Evolutionary conservation across 2,888 invertebrate genomes (phyloP).

Genomic region (Meganola albula): DNA sequence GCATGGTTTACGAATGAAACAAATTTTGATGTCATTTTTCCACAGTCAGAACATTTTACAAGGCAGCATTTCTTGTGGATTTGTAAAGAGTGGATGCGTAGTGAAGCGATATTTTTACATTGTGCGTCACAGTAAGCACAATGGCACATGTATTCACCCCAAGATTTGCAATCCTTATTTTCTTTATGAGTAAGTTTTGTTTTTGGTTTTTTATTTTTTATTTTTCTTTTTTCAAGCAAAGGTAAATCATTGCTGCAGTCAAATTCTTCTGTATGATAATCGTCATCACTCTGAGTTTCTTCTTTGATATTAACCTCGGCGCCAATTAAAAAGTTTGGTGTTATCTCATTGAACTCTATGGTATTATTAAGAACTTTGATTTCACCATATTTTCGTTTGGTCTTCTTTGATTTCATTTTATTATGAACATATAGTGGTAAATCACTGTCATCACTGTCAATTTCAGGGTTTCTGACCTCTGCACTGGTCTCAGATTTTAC

Average conservation of each 20-base stretch:
- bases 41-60: constrained; percentile 62
- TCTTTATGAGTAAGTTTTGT: neutral
- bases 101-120: constrained; percentile 52
- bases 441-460: constrained; percentile 55
- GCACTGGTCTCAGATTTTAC: constrained; percentile 45
- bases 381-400: neutral
- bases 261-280: too few species aligned
- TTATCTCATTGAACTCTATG: too few species aligned
- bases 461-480: constrained; percentile 30
- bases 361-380: too few species aligned
- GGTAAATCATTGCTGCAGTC: too few species aligned
- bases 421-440: constrained; percentile 46
- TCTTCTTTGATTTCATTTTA: constrained; percentile 35
- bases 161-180: constrained; percentile 24
- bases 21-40: constrained; percentile 46
- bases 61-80: constrained; percentile 57
- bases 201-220: too few species aligned
- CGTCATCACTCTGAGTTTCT: too few species aligned
- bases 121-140: constrained; percentile 63
- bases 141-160: constrained; percentile 59
- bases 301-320: too few species aligned
- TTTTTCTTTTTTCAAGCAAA: neutral
- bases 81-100: constrained; percentile 59
- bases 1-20: constrained; percentile 56
- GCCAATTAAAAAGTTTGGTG: too few species aligned